phyloP scores from a whole-genome alignment of 2,888 invertebrate genomes.

The Arenicola marina region DNA sequence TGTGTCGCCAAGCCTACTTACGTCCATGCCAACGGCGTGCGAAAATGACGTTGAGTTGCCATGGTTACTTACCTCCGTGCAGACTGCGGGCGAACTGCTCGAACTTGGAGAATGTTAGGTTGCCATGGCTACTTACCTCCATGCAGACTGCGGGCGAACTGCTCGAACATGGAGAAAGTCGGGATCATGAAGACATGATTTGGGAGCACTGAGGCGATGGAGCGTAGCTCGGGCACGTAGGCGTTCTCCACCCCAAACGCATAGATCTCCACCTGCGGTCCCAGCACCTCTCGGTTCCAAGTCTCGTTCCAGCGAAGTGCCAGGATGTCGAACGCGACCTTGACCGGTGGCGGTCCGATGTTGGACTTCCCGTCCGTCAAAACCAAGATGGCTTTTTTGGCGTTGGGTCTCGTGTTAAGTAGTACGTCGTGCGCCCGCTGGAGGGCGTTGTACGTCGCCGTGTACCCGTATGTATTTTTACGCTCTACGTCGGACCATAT shows the following conservation, averaged over 20 bases:
- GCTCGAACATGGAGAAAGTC: conserved; percentile 32
- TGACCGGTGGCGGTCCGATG: conserved; percentile 40
- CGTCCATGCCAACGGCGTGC: too few relatives aligned
- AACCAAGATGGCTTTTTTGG: conserved; percentile 37
- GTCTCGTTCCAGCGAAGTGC: conserved; percentile 34
- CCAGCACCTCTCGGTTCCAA: conserved; percentile 33
- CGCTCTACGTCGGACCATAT: conserved; percentile 10
- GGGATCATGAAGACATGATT: conserved; percentile 40
- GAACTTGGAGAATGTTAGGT: too few relatives aligned
- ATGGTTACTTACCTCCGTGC: too few relatives aligned
- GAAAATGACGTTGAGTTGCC: too few relatives aligned
- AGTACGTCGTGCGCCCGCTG: conserved; percentile 25
- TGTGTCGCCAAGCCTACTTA: too few relatives aligned
- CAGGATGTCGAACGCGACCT: conserved; percentile 36
- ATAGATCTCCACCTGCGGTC: conserved; percentile 43
- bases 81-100: background rate
- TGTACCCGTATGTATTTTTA: conserved; percentile 37
- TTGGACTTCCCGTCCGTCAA: conserved; percentile 43
- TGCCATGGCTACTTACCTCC: conserved; percentile 32
- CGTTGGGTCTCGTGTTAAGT: conserved; percentile 17
- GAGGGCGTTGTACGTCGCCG: conserved; percentile 38
- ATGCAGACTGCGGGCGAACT: conserved; percentile 38
- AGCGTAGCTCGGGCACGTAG: conserved; percentile 33
- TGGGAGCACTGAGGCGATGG: conserved; percentile 35
- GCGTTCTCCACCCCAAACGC: conserved; percentile 40